phyloP scores from a whole-genome alignment of 2,113 vertebrate genomes.

The Poeciliopsis retropinna region DNA sequence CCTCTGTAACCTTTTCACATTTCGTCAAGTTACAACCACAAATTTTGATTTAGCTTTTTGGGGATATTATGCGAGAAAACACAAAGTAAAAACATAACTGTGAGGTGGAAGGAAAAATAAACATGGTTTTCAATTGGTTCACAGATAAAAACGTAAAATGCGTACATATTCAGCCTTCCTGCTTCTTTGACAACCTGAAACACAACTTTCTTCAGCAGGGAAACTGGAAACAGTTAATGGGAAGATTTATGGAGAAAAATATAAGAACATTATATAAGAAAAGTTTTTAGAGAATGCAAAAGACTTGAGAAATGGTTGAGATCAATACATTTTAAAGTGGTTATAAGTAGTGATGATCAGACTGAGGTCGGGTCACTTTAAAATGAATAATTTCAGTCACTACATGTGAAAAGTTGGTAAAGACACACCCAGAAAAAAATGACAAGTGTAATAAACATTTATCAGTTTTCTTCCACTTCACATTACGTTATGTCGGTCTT shows the following conservation, averaged over 20 bases:
- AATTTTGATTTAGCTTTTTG: background rate
- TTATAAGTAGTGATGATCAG: no score
- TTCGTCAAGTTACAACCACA: background rate
- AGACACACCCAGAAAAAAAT: no score
- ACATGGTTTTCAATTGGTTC: background rate
- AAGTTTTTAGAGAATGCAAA: no score
- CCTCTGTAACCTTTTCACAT: background rate
- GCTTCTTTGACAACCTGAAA: background rate
- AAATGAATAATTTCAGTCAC: background rate
- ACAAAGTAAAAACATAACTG: no score
- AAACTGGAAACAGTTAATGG: no score
- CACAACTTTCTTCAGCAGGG: no score
- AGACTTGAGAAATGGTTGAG: no score
- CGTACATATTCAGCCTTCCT: background rate
- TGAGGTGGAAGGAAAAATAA: no score
- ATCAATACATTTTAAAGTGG: no score
- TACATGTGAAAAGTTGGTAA: background rate
- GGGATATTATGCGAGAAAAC: background rate
- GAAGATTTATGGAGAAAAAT: no score
- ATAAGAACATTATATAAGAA: no score
- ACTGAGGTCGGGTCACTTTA: background rate
- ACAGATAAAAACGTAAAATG: background rate
- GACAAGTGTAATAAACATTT: no score
- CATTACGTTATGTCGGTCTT: background rate
- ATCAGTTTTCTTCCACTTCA: background rate